Base-by-base conservation (phyloP, 1,140 invertebrate species). In the Eueides isabella region DNA sequence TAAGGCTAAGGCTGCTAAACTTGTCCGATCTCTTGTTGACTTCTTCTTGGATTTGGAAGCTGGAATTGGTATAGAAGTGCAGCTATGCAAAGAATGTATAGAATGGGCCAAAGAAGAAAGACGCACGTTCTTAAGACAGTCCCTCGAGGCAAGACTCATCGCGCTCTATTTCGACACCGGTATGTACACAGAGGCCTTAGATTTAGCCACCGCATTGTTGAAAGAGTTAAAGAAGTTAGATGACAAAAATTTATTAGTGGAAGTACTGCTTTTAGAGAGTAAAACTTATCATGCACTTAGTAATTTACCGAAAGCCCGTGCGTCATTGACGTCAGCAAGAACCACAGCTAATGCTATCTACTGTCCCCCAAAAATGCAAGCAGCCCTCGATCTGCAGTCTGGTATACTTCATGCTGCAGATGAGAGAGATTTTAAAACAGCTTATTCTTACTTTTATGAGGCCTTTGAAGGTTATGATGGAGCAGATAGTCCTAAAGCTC, bases 371-470 rank as follows among this genome's bases (percentile, higher is more conserved):
- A 99, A 98, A 94, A 96, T 99, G 94, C 99, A 99, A 93, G 98
- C 98, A 16, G 96, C 98, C 19, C 94, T 99, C 16, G 99, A 99
- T 94, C 94, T 99, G 61, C 99, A 99, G 90, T 99, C 99, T 35
- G 99, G 98, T 71, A 99, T 99, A 79, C 93, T 99, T 23, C 99
- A 99, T 94, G 99, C 99, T 44, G 99, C 99, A 33, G 99, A 99
- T 92, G 99, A 99, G 91, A 96, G 97, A 86, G 99, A 99, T 88
- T 99, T 99, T 91, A 99, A 99, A 95, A 99, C 99, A 80, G 99
- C 99, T 41, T 99, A 99, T 92, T 99, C 99, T 44, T 99, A 99
- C 90, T 99, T 99, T 90, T 99, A 99, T 94, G 99, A 99, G 95
- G 99, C 99, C 41, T 99, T 99, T 94, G 99, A 99, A 95, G 98